phyloP scores from a whole-genome alignment of 2,113 vertebrate genomes.

The Micronisus gabar region DNA sequence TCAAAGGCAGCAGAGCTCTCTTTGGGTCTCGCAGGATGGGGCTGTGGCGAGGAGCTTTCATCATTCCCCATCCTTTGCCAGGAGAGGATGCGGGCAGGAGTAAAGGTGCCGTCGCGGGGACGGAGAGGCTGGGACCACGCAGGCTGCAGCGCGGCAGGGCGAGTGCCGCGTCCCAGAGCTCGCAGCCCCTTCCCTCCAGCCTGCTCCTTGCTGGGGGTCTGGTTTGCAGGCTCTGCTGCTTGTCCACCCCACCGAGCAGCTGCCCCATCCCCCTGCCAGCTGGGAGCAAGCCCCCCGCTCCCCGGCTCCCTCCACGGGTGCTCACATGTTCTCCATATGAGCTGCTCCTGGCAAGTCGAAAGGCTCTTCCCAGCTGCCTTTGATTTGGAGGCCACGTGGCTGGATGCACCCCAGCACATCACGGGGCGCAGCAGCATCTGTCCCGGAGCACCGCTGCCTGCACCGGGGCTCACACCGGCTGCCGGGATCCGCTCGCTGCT shows the following conservation, averaged over 20 bases:
- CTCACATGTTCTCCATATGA: constrained; percentile 29
- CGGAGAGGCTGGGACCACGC: background rate
- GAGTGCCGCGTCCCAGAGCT: rapidly evolving
- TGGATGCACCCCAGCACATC: background rate
- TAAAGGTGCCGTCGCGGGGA: background rate
- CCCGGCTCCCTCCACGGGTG: background rate
- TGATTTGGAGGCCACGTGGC: background rate
- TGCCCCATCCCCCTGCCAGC: background rate
- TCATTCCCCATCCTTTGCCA: background rate
- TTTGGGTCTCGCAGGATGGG: constrained; percentile 35
- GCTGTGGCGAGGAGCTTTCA: constrained; percentile 22
- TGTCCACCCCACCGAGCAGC: rapidly evolving
- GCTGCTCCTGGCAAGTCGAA: background rate
- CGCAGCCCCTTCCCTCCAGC: background rate
- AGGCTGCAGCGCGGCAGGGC: background rate
- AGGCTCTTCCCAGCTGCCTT: background rate
- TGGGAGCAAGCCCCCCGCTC: background rate
- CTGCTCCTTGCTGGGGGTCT: background rate
- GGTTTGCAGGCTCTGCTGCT: background rate
- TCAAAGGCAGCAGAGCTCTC: constrained; percentile 51
- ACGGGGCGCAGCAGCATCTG: background rate
- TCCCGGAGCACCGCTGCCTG: background rate
- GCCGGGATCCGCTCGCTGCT: rapidly evolving
- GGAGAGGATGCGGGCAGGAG: background rate
- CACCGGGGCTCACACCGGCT: rapidly evolving